Evolutionary conservation across 2,113 vertebrate species (phyloP).

Genomic region (Dipodomys stephensi): DNA sequence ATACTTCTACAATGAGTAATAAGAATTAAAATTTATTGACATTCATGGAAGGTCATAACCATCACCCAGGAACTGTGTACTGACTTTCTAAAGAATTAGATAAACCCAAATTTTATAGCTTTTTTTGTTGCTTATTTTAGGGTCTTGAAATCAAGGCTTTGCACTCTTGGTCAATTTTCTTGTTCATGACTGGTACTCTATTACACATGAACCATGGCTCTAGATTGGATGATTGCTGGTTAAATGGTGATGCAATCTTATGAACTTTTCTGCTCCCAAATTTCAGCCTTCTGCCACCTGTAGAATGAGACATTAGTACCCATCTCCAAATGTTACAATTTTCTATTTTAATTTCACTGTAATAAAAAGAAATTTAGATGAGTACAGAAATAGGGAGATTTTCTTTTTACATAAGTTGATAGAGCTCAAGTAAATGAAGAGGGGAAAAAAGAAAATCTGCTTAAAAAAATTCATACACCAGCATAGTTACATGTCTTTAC

Average conservation of each 20-base stretch:
- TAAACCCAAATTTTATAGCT: not conserved
- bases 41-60: not conserved
- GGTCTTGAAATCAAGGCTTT: no score
- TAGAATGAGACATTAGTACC: no score
- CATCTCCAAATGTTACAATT: not conserved
- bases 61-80: not conserved
- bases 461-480: not conserved
- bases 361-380: not conserved
- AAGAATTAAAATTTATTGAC: not conserved
- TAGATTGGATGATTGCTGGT: no score
- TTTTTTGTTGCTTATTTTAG: no score
- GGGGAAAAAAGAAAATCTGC: not conserved
- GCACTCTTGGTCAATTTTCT: no score
- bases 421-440: not conserved
- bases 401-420: not conserved
- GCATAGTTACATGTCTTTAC: not conserved
- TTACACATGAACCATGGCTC: no score
- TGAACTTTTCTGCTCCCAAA: no score
- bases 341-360: not conserved
- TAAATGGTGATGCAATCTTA: no score
- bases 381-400: not conserved
- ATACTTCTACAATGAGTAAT: not conserved
- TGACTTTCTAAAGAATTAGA: not conserved
- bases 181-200: no score
- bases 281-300: no score